phyloP scores from a whole-genome alignment of 2,797 vertebrate species.

The Cottoperca gobio region DNA sequence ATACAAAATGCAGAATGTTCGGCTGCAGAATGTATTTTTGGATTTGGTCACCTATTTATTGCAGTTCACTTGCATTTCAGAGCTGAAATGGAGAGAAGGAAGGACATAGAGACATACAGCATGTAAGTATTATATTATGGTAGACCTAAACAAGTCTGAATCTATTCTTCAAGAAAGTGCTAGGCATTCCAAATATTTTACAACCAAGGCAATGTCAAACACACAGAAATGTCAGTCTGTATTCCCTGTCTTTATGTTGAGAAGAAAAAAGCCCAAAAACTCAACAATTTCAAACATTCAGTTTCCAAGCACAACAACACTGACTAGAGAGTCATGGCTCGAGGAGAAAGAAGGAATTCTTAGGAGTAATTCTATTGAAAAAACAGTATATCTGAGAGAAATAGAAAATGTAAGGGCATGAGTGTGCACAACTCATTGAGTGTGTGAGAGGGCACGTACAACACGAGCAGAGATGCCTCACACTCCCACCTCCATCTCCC shows the following conservation, averaged over 20 bases:
- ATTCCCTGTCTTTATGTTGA: background rate
- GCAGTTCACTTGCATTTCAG: background rate
- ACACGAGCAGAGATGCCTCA: conserved; percentile 29
- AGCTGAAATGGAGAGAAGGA: background rate
- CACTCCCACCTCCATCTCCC: conserved; percentile 58
- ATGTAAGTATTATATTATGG: background rate
- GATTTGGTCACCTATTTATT: too few relatives aligned
- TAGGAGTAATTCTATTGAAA: conserved; percentile 22
- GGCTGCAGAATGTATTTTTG: background rate
- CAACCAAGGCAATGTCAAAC: background rate
- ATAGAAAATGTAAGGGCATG: background rate
- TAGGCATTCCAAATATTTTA: too few relatives aligned
- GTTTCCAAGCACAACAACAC: background rate
- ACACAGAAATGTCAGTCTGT: background rate
- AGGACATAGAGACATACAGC: background rate
- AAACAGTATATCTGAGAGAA: conserved; percentile 11
- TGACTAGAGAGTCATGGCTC: background rate
- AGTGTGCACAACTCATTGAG: conserved; percentile 5
- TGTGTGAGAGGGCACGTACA: conserved; percentile 19
- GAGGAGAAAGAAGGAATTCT: conserved; percentile 4
- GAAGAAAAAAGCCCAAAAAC: background rate
- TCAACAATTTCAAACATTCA: background rate
- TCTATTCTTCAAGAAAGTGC: background rate
- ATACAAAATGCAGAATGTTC: background rate
- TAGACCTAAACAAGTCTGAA: background rate